Evolutionary conservation across 2,113 vertebrate species (phyloP).

Genomic region (Eubucco bourcierii): DNA sequence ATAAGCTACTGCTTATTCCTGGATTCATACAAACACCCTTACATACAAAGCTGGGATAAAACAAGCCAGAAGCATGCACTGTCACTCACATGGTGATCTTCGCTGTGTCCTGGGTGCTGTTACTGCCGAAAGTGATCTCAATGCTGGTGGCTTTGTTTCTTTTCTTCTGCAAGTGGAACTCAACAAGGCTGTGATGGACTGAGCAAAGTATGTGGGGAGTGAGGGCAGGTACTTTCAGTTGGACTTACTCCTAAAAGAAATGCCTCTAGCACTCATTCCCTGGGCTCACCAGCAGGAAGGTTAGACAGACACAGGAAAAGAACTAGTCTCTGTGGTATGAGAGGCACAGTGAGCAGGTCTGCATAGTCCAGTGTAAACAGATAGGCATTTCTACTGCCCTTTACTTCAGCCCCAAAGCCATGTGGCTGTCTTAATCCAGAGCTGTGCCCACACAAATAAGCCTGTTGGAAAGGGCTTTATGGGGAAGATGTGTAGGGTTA

Average conservation of each 20-base stretch:
- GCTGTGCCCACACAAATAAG: neutral
- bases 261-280: neutral
- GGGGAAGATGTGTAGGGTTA: neutral
- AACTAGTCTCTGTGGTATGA: neutral
- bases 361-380: neutral
- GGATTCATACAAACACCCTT: neutral
- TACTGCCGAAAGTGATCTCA: slow-evolving; percentile 66
- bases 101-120: slow-evolving; percentile 38
- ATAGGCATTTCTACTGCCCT: neutral
- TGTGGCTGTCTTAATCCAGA: neutral
- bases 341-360: neutral
- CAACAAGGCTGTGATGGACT: slow-evolving; percentile 78
- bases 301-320: neutral
- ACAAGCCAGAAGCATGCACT: neutral
- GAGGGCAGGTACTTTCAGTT: neutral
- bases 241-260: neutral
- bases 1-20: neutral
- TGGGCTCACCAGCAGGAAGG: neutral
- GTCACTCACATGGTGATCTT: slow-evolving; percentile 77
- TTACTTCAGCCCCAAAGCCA: neutral
- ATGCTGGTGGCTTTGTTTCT: slow-evolving; percentile 65
- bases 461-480: neutral
- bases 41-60: neutral
- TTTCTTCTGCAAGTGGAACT: slow-evolving; percentile 70
- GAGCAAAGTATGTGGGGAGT: neutral